Conservation (phyloP, 2,113 vertebrate genomes). For the Forbesichthys agassizii region DNA sequence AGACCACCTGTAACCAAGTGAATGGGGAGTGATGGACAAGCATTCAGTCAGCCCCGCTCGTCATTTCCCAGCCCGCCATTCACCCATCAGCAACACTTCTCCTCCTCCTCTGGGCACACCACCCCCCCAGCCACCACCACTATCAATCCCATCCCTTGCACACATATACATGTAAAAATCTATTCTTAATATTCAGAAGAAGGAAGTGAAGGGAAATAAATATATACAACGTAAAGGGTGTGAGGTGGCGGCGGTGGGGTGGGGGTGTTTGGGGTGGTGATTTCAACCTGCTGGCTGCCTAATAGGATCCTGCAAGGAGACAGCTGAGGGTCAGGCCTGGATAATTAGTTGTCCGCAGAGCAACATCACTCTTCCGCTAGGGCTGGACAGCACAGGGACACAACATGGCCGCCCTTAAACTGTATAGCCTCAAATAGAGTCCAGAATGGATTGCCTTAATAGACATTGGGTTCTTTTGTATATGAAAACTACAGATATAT, state of each 20-base stretch:
- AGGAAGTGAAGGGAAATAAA: constrained; percentile 92
- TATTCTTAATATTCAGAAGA: constrained; percentile 99
- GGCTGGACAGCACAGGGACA: constrained; percentile 61
- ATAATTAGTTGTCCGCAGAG: constrained; percentile 97
- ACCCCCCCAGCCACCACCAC: constrained; percentile 31
- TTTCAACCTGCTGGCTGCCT: constrained; percentile 90
- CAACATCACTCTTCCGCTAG: constrained; percentile 67
- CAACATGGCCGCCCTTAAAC: constrained; percentile 51
- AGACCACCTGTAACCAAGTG: constrained; percentile 99
- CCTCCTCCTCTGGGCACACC: constrained; percentile 48
- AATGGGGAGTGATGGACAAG: constrained; percentile 98
- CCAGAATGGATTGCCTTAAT: constrained; percentile 62
- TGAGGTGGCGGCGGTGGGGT: constrained; percentile 56
- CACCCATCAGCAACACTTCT: constrained; percentile 79
- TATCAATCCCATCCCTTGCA: constrained; percentile 67
- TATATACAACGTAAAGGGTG: constrained; percentile 59
- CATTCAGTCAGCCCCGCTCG: constrained; percentile 86
- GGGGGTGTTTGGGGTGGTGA: constrained; percentile 69
- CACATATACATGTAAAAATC: constrained; percentile 93
- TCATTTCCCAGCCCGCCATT: constrained; percentile 92
- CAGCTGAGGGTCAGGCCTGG: constrained; percentile 92
- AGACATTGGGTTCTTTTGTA: constrained; percentile 48
- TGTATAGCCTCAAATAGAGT: constrained; percentile 49
- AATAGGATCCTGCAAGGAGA: constrained; percentile 94
- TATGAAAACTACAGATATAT: no score